Percentiles rank a stretch among this genome's conserved stretches.
These are phyloP conservation scores for Rhinolophus ferrumequinum DNA, from an alignment of 2,113 vertebrate species.

Conservation along the genomic window DNA sequence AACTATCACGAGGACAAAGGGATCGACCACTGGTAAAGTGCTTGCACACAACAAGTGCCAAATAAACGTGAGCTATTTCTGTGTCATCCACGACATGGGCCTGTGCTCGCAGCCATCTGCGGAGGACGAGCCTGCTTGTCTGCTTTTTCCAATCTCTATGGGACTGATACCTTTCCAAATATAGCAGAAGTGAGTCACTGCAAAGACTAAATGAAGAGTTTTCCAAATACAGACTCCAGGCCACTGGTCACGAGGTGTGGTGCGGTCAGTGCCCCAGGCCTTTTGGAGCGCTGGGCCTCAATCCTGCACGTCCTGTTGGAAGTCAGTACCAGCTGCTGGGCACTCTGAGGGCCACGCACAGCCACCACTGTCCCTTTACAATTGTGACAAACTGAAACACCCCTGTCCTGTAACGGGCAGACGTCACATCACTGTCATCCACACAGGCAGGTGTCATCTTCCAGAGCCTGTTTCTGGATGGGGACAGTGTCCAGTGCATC, in stretches of 20 bases:
- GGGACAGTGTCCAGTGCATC: no score
- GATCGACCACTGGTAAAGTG: accelerated
- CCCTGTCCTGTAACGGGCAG: accelerated
- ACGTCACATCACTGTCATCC: accelerated
- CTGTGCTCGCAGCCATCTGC: accelerated
- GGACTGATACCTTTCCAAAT: background rate
- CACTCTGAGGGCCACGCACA: no score
- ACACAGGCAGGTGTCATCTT: no score
- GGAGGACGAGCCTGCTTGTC: background rate
- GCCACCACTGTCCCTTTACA: accelerated
- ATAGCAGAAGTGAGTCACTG: background rate
- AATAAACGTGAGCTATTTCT: accelerated
- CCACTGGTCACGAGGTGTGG: no score
- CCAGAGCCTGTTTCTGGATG: no score
- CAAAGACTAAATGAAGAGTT: background rate
- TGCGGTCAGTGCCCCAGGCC: accelerated
- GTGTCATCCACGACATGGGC: accelerated
- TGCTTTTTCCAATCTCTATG: background rate
- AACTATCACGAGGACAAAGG: background rate
- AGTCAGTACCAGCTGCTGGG: background rate
- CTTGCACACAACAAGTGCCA: background rate
- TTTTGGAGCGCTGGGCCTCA: no score
- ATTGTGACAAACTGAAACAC: background rate
- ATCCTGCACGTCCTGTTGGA: accelerated
- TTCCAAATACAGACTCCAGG: background rate